phyloP scores from a whole-genome alignment of 2,888 invertebrate genomes.

The Aleiodes alternator region DNA sequence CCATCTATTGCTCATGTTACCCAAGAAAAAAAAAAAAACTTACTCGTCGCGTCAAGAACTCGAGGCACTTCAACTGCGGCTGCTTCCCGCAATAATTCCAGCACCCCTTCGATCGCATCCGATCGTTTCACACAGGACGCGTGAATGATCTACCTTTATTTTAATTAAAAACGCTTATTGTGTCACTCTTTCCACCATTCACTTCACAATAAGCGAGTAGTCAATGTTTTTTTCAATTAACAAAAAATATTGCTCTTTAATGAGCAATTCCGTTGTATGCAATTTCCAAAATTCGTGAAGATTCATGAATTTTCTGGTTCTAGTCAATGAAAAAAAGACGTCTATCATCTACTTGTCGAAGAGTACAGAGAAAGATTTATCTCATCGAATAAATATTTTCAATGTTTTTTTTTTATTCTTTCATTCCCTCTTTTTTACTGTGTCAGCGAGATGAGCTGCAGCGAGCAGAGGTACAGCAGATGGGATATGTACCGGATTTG shows the following conservation, averaged over 20 bases:
- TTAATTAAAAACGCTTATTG: background rate
- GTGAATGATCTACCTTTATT: slow-evolving; percentile 50
- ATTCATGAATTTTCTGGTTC: background rate
- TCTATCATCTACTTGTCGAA: slow-evolving; percentile 7
- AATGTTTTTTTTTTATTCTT: slow-evolving; percentile 1
- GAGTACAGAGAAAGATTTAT: slow-evolving; percentile 20
- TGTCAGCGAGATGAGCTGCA: slow-evolving; percentile 5
- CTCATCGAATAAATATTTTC: slow-evolving; percentile 11
- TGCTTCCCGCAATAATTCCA: slow-evolving; percentile 56
- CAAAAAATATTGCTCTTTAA: background rate
- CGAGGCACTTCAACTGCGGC: slow-evolving; percentile 57
- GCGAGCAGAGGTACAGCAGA: background rate
- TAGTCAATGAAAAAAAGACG: background rate
- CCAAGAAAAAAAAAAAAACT: slow-evolving; percentile 45
- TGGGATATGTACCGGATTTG: slow-evolving; percentile 1
- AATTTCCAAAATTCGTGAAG: background rate
- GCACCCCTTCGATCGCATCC: slow-evolving; percentile 58
- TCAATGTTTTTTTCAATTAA: background rate
- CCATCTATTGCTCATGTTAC: no score
- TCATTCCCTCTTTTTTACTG: slow-evolving; percentile 5
- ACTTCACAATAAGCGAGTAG: slow-evolving; percentile 10
- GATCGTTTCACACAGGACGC: slow-evolving; percentile 51
- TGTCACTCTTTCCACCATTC: slow-evolving; percentile 9
- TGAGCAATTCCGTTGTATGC: background rate
- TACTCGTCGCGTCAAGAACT: slow-evolving; percentile 57